phyloP scores from a whole-genome alignment of 2,888 invertebrate species.

The Xestia sexstrigata region DNA sequence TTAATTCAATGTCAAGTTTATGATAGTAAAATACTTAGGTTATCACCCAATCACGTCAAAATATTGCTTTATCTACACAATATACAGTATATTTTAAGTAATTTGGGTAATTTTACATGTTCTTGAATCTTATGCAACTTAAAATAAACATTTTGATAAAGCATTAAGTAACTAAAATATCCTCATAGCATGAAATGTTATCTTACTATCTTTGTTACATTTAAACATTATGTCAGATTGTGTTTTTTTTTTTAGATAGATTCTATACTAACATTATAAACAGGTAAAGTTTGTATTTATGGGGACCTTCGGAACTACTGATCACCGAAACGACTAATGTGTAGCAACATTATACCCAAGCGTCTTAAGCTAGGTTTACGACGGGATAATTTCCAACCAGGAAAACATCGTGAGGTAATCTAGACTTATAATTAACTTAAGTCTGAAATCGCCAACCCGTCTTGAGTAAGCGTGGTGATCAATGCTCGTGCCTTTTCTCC shows the following conservation, averaged over 20 bases:
- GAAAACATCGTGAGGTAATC: no score
- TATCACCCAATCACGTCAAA: background rate
- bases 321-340: background rate
- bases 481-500: no score
- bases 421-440: no score
- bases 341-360: background rate
- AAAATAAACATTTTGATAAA: background rate
- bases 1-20: slow-evolving; percentile 1
- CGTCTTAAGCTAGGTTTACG: background rate
- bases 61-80: background rate
- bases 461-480: no score
- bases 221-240: background rate
- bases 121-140: background rate
- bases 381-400: background rate
- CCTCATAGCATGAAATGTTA: background rate
- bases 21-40: background rate
- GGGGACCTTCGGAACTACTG: background rate
- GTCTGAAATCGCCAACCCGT: no score
- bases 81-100: background rate
- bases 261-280: background rate
- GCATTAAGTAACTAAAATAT: background rate
- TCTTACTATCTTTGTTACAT: background rate
- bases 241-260: background rate
- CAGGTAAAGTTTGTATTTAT: background rate
- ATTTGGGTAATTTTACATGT: background rate